Conservation (phyloP, 1,140 invertebrate genomes). For the Helicoverpa armigera region DNA sequence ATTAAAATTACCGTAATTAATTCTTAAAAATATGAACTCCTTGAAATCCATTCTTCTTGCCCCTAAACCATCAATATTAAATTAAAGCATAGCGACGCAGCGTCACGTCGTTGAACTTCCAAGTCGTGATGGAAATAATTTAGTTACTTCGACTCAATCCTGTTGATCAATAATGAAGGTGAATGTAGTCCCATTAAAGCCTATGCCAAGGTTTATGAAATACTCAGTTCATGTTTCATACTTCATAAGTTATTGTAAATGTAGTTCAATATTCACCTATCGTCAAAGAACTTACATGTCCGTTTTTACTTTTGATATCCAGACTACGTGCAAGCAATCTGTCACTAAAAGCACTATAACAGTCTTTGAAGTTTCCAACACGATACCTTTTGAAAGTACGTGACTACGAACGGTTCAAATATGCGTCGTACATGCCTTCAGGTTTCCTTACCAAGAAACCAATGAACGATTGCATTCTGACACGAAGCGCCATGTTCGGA, state of each 20-base stretch:
- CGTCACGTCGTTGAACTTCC: background rate
- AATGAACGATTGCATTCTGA: conserved; percentile 8
- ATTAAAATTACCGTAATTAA: too few species aligned
- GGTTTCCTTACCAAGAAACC: conserved; percentile 8
- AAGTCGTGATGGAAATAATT: conserved; percentile 22
- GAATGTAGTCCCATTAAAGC: background rate
- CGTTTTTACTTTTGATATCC: background rate
- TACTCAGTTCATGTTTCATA: background rate
- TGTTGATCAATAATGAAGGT: conserved; percentile 27
- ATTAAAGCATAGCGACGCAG: conserved; percentile 1
- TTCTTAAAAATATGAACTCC: too few species aligned
- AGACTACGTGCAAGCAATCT: conserved; percentile 26
- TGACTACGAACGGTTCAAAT: conserved; percentile 39
- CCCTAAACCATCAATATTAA: background rate
- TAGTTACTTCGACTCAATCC: conserved; percentile 4
- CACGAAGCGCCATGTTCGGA: conserved; percentile 1
- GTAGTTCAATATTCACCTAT: background rate
- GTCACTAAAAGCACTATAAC: conserved; percentile 12
- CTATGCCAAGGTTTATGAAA: background rate
- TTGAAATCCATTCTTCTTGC: background rate
- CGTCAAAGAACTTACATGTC: background rate
- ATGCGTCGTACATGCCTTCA: conserved; percentile 13
- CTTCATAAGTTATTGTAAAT: conserved; percentile 1
- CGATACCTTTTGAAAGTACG: conserved; percentile 21
- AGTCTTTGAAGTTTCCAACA: conserved; percentile 29